Conservation (phyloP, 2,888 invertebrate species). For the Leptinotarsa haldemani region DNA sequence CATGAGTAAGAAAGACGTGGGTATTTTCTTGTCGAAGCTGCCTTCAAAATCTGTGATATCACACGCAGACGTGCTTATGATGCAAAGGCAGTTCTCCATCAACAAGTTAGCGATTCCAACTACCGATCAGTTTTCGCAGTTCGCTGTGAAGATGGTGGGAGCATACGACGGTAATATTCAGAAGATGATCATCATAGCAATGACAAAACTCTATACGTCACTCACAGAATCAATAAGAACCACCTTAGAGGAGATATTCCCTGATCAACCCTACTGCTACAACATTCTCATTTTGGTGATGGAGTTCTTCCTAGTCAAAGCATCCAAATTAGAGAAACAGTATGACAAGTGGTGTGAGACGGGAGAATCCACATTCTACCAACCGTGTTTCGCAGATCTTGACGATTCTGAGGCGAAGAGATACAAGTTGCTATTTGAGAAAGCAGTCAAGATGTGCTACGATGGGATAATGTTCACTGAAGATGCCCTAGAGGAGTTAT, state of each 20-base stretch:
- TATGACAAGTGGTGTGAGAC: not conserved
- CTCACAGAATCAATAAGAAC: constrained; percentile 20
- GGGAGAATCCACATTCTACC: constrained; percentile 31
- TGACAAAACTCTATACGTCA: constrained; percentile 28
- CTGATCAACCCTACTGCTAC: constrained; percentile 31
- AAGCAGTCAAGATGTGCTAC: constrained; percentile 39
- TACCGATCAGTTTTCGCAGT: constrained; percentile 18
- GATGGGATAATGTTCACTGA: constrained; percentile 35
- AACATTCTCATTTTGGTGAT: constrained; percentile 32
- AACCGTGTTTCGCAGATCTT: not conserved
- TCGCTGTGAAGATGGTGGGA: constrained; percentile 22
- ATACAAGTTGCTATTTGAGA: constrained; percentile 41
- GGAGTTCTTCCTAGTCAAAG: constrained; percentile 41
- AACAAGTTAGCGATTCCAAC: constrained; percentile 31
- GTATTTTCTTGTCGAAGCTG: constrained; percentile 47
- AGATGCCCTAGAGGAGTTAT: constrained; percentile 45
- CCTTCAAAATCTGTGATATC: constrained; percentile 31
- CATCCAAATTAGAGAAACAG: constrained; percentile 35
- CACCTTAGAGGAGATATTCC: constrained; percentile 43
- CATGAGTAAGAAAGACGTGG: constrained; percentile 50
- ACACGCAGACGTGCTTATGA: constrained; percentile 19
- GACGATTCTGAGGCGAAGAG: not conserved
- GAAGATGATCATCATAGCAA: constrained; percentile 24
- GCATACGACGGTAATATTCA: constrained; percentile 24
- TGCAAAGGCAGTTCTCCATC: constrained; percentile 23